A percentile compares a stretch with the other conserved stretches of the same genome.
phyloP scores from a whole-genome alignment of 1,140 invertebrate genomes.

The Linepithema humile region DNA sequence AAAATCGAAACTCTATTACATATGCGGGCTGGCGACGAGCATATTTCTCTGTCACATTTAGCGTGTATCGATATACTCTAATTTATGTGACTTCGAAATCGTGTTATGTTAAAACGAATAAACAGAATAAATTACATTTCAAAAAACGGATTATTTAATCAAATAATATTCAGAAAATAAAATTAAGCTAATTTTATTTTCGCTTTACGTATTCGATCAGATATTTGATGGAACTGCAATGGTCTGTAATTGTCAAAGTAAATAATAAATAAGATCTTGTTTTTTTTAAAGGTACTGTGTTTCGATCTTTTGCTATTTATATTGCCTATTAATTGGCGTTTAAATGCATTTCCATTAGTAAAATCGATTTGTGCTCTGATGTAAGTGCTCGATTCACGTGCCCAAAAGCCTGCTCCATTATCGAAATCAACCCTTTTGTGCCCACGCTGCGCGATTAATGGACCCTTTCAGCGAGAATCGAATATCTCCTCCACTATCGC shows the following conservation, averaged over 20 bases:
- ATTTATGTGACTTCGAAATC: constrained; percentile 19
- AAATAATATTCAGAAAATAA: not conserved
- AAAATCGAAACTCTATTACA: constrained; percentile 12
- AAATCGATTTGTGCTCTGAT: constrained; percentile 51
- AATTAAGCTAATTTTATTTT: not conserved
- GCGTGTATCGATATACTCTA: not conserved
- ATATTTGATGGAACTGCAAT: not conserved
- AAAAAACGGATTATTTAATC: not conserved
- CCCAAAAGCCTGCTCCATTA: constrained; percentile 58
- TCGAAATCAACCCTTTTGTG: constrained; percentile 63
- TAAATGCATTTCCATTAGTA: constrained; percentile 62
- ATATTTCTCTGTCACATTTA: constrained; percentile 21
- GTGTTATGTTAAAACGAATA: not conserved
- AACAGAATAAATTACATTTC: not conserved
- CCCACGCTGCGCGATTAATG: constrained; percentile 53
- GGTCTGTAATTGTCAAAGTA: not conserved
- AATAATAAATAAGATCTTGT: constrained; percentile 5
- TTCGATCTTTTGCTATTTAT: constrained; percentile 15
- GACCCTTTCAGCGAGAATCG: constrained; percentile 42
- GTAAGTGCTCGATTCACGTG: constrained; percentile 28
- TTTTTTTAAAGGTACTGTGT: not conserved
- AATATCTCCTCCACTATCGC: constrained; percentile 10
- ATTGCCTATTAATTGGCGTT: constrained; percentile 48
- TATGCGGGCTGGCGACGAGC: not conserved
- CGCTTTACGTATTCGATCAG: not conserved